phyloP scores from a whole-genome alignment of 2,113 vertebrate species.

The Aramus guarauna region DNA sequence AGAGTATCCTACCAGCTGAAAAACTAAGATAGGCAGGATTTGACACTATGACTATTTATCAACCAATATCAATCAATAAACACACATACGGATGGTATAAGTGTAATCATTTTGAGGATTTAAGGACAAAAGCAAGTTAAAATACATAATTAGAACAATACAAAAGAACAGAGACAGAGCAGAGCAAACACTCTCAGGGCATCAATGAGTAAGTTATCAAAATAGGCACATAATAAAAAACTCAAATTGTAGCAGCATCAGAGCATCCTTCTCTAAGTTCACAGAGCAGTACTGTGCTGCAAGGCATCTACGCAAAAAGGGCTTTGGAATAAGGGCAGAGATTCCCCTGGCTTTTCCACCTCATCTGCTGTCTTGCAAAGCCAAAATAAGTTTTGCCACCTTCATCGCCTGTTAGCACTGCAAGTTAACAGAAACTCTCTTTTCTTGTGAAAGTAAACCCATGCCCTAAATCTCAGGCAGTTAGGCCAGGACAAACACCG shows the following conservation, averaged over 20 bases:
- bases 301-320: background rate
- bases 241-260: background rate
- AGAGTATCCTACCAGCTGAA: background rate
- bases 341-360: background rate
- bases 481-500: background rate
- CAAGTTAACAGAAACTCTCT: background rate
- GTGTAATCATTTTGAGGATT: background rate
- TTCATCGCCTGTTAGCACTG: background rate
- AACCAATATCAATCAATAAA: background rate
- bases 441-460: background rate
- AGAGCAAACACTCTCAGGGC: background rate
- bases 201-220: background rate
- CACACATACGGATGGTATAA: background rate
- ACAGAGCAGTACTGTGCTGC: background rate
- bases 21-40: background rate
- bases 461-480: background rate
- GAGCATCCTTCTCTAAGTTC: background rate
- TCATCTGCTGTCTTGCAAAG: background rate
- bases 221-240: background rate
- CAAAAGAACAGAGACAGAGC: background rate
- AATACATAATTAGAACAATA: background rate
- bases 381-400: background rate
- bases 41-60: background rate
- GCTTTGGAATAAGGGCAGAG: background rate
- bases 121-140: background rate